Evolutionary conservation across 2,797 vertebrate genomes (phyloP).

Genomic region (Macroramphosus scolopax): DNA sequence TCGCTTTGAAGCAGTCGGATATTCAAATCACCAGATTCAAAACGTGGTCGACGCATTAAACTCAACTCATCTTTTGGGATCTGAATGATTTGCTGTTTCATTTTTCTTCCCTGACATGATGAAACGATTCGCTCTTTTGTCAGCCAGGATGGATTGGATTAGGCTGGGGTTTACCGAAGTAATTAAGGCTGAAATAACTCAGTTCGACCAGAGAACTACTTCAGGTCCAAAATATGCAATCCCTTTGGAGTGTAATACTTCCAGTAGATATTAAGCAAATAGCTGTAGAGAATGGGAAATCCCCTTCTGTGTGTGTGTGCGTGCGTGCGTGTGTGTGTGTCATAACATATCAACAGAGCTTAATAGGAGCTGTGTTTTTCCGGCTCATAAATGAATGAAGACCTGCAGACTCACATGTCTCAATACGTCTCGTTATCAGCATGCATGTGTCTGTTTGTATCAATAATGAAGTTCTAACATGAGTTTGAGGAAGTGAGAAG

Average conservation of each 20-base stretch:
- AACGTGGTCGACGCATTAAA: too few relatives aligned
- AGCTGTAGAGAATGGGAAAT: too few relatives aligned
- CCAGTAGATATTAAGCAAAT: too few relatives aligned
- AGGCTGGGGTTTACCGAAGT: constrained; percentile 30
- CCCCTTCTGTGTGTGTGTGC: too few relatives aligned
- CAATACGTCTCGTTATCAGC: constrained; percentile 1
- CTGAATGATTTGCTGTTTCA: constrained; percentile 30
- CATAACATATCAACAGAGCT: too few relatives aligned
- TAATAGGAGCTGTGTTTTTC: too few relatives aligned
- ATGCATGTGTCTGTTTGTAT: constrained; percentile 3
- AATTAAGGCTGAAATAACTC: constrained; percentile 43
- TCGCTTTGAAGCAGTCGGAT: constrained; percentile 42
- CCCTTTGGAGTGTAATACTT: constrained; percentile 23
- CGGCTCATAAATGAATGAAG: too few relatives aligned
- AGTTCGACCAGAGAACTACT: constrained; percentile 23
- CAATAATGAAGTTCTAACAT: not conserved
- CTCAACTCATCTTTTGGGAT: constrained; percentile 32
- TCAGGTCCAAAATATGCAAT: constrained; percentile 46
- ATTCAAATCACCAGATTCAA: too few relatives aligned
- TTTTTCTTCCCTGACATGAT: constrained; percentile 16
- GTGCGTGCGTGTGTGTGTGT: too few relatives aligned
- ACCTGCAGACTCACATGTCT: too few relatives aligned
- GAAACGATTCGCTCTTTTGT: constrained; percentile 28
- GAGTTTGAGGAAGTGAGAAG: too few relatives aligned
- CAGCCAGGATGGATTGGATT: constrained; percentile 29